phyloP scores from a whole-genome alignment of 2,888 invertebrate species.

The Amphipoea lucens region DNA sequence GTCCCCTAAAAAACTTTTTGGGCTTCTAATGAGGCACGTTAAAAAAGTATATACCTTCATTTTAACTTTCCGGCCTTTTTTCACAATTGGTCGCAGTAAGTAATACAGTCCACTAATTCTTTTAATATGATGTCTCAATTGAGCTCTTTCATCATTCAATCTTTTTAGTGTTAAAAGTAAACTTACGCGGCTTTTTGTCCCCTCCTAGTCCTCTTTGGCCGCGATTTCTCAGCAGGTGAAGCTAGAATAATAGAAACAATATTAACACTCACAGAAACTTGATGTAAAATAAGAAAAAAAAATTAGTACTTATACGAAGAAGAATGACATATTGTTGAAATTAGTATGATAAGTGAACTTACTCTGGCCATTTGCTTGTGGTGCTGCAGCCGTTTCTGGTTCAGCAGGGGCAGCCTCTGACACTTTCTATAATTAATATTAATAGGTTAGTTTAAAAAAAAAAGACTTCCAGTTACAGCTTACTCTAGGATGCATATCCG shows the following conservation, averaged over 20 bases:
- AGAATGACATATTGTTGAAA: background rate
- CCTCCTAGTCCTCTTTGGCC: slow-evolving; percentile 83
- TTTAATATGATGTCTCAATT: background rate
- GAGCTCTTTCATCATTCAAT: background rate
- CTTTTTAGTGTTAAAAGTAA: background rate
- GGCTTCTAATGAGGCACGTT: background rate
- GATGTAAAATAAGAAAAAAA: background rate
- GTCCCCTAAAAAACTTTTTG: background rate
- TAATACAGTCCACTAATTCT: background rate
- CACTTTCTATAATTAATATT: slow-evolving; percentile 71
- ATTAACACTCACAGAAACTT: no score
- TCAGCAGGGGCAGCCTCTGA: slow-evolving; percentile 69
- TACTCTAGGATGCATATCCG: no score
- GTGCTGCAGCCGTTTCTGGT: slow-evolving; percentile 66
- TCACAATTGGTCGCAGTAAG: no score
- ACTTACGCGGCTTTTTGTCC: slow-evolving; percentile 82
- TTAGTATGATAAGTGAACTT: slow-evolving; percentile 20
- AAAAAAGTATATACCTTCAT: no score
- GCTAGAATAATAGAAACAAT: slow-evolving; percentile 63
- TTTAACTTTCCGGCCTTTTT: no score
- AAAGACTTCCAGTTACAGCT: no score
- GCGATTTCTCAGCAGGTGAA: slow-evolving; percentile 81
- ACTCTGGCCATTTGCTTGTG: slow-evolving; percentile 73
- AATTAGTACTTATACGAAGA: no score
- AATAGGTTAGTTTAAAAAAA: no score